These are phyloP conservation scores for Troides aeacus DNA, from an alignment of 2,888 invertebrate genomes.

Conservation along the genomic window DNA sequence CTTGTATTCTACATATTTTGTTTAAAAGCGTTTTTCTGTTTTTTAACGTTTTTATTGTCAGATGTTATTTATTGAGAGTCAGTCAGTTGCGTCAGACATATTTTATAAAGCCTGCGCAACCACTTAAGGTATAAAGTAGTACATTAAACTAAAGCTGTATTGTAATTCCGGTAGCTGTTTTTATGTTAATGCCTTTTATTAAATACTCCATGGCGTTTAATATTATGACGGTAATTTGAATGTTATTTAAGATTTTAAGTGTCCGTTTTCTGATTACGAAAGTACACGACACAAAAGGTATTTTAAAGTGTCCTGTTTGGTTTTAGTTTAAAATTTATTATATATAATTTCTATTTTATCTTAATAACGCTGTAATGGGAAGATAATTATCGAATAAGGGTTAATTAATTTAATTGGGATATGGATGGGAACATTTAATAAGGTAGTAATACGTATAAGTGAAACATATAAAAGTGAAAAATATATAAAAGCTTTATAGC, in stretches of 20 bases:
- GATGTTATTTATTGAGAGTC: slow-evolving; percentile 27
- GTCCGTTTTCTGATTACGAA: slow-evolving; percentile 13
- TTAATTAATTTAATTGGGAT: no score
- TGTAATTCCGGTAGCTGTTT: slow-evolving; percentile 31
- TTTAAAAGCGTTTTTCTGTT: slow-evolving; percentile 31
- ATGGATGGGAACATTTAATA: no score
- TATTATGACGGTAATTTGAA: slow-evolving; percentile 22
- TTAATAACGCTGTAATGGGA: neutral
- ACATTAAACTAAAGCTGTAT: slow-evolving; percentile 20
- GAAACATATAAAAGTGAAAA: no score
- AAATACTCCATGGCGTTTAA: slow-evolving; percentile 21
- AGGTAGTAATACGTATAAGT: no score
- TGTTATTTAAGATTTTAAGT: slow-evolving; percentile 22
- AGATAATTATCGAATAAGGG: no score
- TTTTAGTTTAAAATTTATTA: neutral
- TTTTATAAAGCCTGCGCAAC: slow-evolving; percentile 25
- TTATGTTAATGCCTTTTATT: slow-evolving; percentile 29
- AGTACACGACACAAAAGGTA: neutral
- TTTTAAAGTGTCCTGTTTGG: neutral
- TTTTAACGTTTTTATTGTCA: slow-evolving; percentile 25
- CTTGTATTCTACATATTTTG: slow-evolving; percentile 13
- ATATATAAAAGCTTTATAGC: no score
- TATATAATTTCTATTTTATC: slow-evolving; percentile 1
- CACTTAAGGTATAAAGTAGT: slow-evolving; percentile 23
- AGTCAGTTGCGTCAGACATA: slow-evolving; percentile 26